Evolutionary conservation across 2,888 invertebrate species (phyloP).

Genomic region (Alcis repandata): DNA sequence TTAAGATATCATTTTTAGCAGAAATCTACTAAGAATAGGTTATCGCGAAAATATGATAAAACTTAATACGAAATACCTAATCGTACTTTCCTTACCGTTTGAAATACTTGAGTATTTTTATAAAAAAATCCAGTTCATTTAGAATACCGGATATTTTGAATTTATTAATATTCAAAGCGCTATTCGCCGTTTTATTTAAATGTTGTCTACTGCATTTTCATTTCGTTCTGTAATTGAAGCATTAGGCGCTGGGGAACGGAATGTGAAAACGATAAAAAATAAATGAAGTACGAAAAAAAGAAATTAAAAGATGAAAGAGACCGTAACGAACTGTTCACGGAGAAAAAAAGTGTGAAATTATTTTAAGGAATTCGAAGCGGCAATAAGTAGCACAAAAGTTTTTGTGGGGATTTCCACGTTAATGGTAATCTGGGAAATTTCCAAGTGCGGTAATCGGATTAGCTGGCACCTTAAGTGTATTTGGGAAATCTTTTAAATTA

Average conservation of each 20-base stretch:
- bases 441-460: constrained; percentile 71
- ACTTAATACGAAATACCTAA: too few species aligned
- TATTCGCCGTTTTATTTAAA: constrained; percentile 54
- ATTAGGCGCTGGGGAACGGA: constrained; percentile 60
- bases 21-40: not conserved
- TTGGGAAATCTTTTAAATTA: constrained; percentile 62
- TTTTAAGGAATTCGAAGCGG: constrained; percentile 73
- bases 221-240: constrained; percentile 62
- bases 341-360: constrained; percentile 74
- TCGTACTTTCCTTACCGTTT: too few species aligned
- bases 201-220: constrained; percentile 58
- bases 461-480: constrained; percentile 66
- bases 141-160: constrained; percentile 23
- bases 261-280: constrained; percentile 61
- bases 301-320: constrained; percentile 76
- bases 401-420: constrained; percentile 70
- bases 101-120: not conserved
- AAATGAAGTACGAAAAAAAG: constrained; percentile 64
- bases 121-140: not conserved
- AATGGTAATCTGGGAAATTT: constrained; percentile 72
- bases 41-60: too few species aligned
- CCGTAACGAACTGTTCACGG: constrained; percentile 70
- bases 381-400: constrained; percentile 73
- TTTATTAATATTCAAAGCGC: constrained; percentile 52
- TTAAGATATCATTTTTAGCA: not conserved